A percentile compares a stretch with the other conserved stretches of the same genome.
These are phyloP conservation scores for Palythoa heliodiscus DNA, from an alignment of 92 coral and sea anemone species.

Conservation along the genomic window DNA sequence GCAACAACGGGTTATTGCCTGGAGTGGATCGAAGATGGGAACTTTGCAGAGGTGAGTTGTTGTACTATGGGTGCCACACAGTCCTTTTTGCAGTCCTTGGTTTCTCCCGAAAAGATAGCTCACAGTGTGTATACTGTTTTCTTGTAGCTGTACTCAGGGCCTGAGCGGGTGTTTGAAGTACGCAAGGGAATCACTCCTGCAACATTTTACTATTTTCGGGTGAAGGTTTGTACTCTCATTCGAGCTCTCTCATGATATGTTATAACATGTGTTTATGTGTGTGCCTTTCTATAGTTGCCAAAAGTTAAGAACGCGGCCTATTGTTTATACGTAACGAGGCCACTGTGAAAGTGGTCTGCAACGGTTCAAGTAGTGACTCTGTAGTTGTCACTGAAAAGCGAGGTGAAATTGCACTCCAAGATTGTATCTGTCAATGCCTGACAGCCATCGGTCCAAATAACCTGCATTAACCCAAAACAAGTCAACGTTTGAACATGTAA, in stretches of 20 bases:
- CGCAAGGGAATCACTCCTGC: conserved; percentile 91
- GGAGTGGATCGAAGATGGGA: conserved; percentile 81
- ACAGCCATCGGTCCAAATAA: too few species aligned
- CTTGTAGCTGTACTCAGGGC: conserved; percentile 82
- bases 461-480: too few species aligned
- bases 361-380: not conserved
- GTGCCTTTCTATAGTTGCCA: not conserved
- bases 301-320: too few species aligned
- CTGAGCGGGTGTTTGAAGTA: conserved; percentile 79
- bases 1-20: conserved; percentile 87
- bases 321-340: too few species aligned
- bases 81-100: not conserved
- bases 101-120: not conserved
- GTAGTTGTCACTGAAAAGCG: too few species aligned
- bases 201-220: conserved; percentile 85
- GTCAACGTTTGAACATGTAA: too few species aligned
- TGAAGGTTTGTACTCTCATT: conserved; percentile 68
- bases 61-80: not conserved
- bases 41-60: conserved; percentile 76
- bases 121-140: not conserved
- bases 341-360: not conserved
- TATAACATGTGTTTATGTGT: not conserved
- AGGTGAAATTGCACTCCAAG: too few species aligned
- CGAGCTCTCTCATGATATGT: too few species aligned
- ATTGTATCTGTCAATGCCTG: too few species aligned